Evolutionary conservation across 2,888 invertebrate genomes (phyloP).

Genomic region (Parapristionchus giblindavisi): DNA sequence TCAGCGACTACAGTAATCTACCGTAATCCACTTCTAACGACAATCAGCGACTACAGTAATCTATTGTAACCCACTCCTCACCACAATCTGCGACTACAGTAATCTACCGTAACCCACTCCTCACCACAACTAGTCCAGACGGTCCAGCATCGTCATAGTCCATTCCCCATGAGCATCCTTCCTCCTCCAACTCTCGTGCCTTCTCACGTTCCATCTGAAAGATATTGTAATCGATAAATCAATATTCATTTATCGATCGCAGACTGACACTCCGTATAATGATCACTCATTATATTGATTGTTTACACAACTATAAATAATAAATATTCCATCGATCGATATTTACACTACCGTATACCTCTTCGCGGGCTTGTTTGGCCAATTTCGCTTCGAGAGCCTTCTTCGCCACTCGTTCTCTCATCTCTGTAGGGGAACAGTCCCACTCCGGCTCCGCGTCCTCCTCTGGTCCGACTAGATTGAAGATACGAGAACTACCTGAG

Average conservation of each 20-base stretch:
- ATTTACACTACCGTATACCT: slow-evolving; percentile 36
- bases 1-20: too few relatives aligned
- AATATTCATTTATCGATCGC: neutral
- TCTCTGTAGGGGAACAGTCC: slow-evolving; percentile 76
- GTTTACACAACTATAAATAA: neutral
- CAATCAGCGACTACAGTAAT: too few relatives aligned
- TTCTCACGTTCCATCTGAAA: slow-evolving; percentile 40
- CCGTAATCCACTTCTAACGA: too few relatives aligned
- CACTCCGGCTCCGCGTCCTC: slow-evolving; percentile 88
- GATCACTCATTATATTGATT: neutral
- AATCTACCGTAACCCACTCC: neutral
- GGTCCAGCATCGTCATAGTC: slow-evolving; percentile 71
- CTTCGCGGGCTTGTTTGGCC: slow-evolving; percentile 49
- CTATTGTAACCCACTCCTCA: too few relatives aligned
- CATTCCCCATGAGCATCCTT: slow-evolving; percentile 92
- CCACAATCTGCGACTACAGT: too few relatives aligned
- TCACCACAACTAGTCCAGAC: slow-evolving; percentile 26
- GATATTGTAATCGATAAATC: too few relatives aligned
- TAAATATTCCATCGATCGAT: neutral
- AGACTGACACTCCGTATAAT: neutral
- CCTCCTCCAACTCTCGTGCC: slow-evolving; percentile 70
- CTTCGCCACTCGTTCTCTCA: slow-evolving; percentile 65
- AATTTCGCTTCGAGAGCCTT: slow-evolving; percentile 57
- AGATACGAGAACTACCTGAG: slow-evolving; percentile 53
- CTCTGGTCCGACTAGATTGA: slow-evolving; percentile 78